phyloP scores from a whole-genome alignment of 2,113 vertebrate genomes.

The Vidua macroura region DNA sequence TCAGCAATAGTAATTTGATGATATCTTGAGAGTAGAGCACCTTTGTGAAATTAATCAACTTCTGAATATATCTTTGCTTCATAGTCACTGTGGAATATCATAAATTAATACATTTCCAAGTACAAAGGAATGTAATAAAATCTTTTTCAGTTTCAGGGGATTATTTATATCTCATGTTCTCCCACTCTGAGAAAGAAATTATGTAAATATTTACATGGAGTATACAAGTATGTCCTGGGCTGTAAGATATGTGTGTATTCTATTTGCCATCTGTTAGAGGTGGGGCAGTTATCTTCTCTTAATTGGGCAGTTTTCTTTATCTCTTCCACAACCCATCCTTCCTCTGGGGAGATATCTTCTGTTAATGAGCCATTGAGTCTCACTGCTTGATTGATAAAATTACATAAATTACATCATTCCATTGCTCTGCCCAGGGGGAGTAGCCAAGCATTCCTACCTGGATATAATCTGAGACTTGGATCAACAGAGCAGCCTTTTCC shows the following conservation, averaged over 20 bases:
- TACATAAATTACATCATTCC: no score
- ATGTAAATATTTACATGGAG: background rate
- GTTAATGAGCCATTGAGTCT: background rate
- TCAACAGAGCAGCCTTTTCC: background rate
- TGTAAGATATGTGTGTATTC: background rate
- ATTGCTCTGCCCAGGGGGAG: background rate
- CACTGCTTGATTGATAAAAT: background rate
- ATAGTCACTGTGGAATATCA: background rate
- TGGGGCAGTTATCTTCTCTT: background rate
- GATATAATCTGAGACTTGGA: background rate
- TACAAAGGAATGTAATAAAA: background rate
- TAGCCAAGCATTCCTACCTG: background rate
- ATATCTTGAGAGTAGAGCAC: background rate
- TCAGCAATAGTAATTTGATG: background rate
- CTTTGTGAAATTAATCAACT: background rate
- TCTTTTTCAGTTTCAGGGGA: background rate
- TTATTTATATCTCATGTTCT: background rate
- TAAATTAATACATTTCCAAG: background rate
- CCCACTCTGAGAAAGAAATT: background rate
- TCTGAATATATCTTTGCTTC: background rate
- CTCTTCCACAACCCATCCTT: background rate
- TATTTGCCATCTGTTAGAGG: background rate
- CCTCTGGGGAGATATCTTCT: background rate
- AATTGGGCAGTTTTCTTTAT: background rate
- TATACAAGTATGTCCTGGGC: background rate